Evolutionary conservation across 2,113 vertebrate genomes (phyloP), one percentile per base, ranked within the genome.

Genomic region (Callaeas wilsoni): DNA sequence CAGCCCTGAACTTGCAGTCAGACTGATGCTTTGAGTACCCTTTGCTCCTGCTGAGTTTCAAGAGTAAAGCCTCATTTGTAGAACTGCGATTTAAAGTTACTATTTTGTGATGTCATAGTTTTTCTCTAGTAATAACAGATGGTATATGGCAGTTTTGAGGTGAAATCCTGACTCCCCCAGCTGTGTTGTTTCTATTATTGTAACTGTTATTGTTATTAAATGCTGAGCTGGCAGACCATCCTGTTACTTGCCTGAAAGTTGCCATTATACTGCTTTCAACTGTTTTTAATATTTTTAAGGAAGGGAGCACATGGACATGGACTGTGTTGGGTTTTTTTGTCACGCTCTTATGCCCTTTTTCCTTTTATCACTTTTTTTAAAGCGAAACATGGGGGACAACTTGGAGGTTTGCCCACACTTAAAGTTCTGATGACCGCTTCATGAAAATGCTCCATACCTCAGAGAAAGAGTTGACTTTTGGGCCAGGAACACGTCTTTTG

Each of bases 121-220:
- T 90, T 94, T 68, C 77, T 87, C 62, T 53, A 55, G 44, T 84
- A 87, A 44, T 47, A 93, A 14, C 94, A 97, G 78, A 73, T 93
- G 81, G 42, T 50, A 35, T 70, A 33, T 55, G 44, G 63, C 33
- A 63, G 52, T 93, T 94, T 52, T 74, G 83, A 84, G 68, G 44
- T 87, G 78, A 91, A 90, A 87, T 89, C 33, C 57, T 76, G 59
- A 42, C 74, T 85, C 81, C 7, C n/a, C 35, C 50, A 76, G 78
- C 67, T 94, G 82, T 77, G 70, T 41, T 71, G 33, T 80, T 96
- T 87, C 87, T 91, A 55, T 91, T 88, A 89, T 59, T 92, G 53
- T 62, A 77, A 68, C 39, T 65, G 63, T 52, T 92, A 70, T 18
- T 89, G 67, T 90, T 92, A 86, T 50, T 94, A 90, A 94, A 74